phyloP scores from a whole-genome alignment of 1,140 invertebrate species.

The Atta cephalotes region DNA sequence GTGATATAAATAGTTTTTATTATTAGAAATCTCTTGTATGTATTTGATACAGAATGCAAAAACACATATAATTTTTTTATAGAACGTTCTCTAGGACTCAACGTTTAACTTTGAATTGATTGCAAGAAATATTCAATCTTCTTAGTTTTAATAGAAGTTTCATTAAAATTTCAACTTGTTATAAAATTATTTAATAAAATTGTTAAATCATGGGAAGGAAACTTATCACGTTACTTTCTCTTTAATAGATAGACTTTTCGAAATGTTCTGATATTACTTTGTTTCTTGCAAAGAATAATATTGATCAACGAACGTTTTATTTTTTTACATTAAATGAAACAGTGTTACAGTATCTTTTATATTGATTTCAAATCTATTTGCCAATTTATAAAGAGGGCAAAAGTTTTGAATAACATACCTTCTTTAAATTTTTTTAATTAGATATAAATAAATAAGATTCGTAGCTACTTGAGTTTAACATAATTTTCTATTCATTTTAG shows the following conservation, averaged over 20 bases:
- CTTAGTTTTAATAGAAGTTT: background rate
- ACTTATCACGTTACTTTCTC: background rate
- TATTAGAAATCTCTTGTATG: background rate
- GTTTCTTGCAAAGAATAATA: background rate
- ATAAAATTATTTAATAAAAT: slow-evolving; percentile 1
- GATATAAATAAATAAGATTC: no score
- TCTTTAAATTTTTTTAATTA: no score
- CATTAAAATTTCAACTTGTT: background rate
- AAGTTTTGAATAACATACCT: no score
- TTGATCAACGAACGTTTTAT: no score
- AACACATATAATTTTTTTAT: background rate
- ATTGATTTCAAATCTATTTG: no score
- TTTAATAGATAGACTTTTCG: background rate
- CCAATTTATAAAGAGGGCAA: no score
- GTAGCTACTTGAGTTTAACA: no score
- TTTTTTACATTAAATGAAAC: no score
- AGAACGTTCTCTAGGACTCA: background rate
- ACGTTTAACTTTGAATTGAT: slow-evolving; percentile 1
- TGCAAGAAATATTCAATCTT: background rate
- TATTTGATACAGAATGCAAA: background rate
- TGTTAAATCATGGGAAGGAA: background rate
- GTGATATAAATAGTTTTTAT: slow-evolving; percentile 4
- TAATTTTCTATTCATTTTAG: no score
- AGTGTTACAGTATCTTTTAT: no score
- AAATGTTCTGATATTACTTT: background rate